phyloP scores from a whole-genome alignment of 2,797 vertebrate species.

The Sebastes variabilis region DNA sequence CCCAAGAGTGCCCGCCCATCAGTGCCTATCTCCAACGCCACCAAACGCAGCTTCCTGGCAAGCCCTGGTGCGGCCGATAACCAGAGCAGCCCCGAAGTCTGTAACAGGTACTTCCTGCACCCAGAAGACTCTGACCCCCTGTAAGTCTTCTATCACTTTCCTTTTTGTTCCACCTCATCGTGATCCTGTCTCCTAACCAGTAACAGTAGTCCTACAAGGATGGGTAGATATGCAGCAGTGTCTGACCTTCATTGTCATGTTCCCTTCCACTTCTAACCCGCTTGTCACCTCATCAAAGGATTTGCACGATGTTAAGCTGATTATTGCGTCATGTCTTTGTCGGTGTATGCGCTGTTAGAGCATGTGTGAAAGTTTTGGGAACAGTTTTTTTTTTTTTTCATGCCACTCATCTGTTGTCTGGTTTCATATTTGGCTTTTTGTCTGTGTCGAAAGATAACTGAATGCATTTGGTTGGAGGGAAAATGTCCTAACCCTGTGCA shows the following conservation, averaged over 20 bases:
- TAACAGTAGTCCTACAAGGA: slow-evolving; percentile 34
- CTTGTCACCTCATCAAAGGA: not conserved
- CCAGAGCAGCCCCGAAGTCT: slow-evolving; percentile 84
- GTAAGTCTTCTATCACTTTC: slow-evolving; percentile 82
- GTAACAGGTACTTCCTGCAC: slow-evolving; percentile 89
- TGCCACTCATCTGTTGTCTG: not conserved
- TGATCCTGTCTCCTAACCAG: slow-evolving; percentile 26
- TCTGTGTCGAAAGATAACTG: not conserved
- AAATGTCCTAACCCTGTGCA: not conserved
- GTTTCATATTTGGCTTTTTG: not conserved
- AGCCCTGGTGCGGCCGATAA: slow-evolving; percentile 83
- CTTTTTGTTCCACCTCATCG: slow-evolving; percentile 45
- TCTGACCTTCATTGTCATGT: not conserved
- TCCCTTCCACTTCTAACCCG: slow-evolving; percentile 2
- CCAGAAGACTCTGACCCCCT: slow-evolving; percentile 87
- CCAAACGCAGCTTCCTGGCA: slow-evolving; percentile 94
- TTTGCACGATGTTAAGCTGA: not conserved
- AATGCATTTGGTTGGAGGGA: not conserved
- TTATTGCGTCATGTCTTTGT: not conserved
- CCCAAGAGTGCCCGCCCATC: slow-evolving; percentile 90
- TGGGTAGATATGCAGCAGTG: slow-evolving; percentile 18
- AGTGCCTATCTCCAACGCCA: slow-evolving; percentile 96
- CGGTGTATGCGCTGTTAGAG: not conserved
- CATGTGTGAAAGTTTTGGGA: not conserved
- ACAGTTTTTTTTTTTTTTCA: not conserved